Conservation (phyloP, 2,797 vertebrate genomes). For the Danio jaintianensis region DNA sequence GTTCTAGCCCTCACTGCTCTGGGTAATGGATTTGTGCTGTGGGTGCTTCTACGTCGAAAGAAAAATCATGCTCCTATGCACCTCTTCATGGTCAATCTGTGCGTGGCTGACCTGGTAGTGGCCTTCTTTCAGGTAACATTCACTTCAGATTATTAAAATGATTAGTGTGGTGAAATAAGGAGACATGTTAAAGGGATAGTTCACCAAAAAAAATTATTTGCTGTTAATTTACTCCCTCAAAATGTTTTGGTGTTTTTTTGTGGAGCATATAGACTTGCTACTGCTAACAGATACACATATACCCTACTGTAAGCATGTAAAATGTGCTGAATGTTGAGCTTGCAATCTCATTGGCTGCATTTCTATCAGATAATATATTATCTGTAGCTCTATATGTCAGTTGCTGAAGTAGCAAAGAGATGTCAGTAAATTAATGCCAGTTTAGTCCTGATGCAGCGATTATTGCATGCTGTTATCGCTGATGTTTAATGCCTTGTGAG, state of each 20-base stretch:
- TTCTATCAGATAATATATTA: too few relatives aligned
- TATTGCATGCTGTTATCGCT: too few relatives aligned
- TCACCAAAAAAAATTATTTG: too few relatives aligned
- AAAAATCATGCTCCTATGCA: constrained; percentile 83
- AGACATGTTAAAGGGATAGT: background rate
- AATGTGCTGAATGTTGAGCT: background rate
- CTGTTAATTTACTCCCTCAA: too few relatives aligned
- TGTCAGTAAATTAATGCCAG: too few relatives aligned
- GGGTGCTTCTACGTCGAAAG: constrained; percentile 75
- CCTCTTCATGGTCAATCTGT: constrained; percentile 86
- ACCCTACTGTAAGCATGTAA: background rate
- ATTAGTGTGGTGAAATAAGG: background rate
- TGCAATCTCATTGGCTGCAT: constrained; percentile 1
- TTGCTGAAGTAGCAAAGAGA: too few relatives aligned
- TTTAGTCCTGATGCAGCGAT: too few relatives aligned
- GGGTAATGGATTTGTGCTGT: constrained; percentile 83
- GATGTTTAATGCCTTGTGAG: too few relatives aligned
- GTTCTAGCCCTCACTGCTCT: constrained; percentile 81
- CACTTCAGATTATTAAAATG: background rate
- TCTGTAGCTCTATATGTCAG: too few relatives aligned
- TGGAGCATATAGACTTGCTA: too few relatives aligned
- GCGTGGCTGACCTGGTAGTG: constrained; percentile 86
- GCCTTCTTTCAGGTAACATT: constrained; percentile 85
- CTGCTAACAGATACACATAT: too few relatives aligned
- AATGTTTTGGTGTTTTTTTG: too few relatives aligned